Percentiles rank a stretch among this genome's conserved stretches.
phyloP scores from a whole-genome alignment of 2,888 invertebrate genomes.

The Xanthia togata region DNA sequence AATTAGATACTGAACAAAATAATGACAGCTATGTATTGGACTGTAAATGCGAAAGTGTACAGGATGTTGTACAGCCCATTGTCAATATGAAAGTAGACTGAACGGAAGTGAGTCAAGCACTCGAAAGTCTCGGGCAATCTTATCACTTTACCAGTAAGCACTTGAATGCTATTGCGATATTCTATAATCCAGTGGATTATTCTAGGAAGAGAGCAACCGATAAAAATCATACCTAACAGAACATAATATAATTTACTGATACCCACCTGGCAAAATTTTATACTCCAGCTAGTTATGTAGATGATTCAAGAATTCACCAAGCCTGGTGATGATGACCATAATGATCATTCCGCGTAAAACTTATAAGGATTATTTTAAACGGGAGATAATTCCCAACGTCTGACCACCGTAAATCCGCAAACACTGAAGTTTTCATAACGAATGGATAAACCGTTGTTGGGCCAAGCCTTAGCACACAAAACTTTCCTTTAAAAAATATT shows the following conservation, averaged over 20 bases:
- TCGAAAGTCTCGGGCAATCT: conserved; percentile 51
- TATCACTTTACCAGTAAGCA: conserved; percentile 54
- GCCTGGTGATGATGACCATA: neutral
- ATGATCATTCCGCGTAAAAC: neutral
- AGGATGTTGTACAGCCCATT: conserved; percentile 47
- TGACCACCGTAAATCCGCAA: conserved; percentile 14
- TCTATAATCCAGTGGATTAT: conserved; percentile 50
- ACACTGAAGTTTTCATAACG: conserved; percentile 19
- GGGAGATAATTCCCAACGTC: neutral
- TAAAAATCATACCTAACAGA: conserved; percentile 47
- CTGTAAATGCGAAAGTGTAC: conserved; percentile 27
- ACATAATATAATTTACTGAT: conserved; percentile 36
- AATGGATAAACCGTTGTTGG: conserved; percentile 21
- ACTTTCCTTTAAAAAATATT: conserved; percentile 30
- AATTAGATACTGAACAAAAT: neutral
- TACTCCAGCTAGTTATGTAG: neutral
- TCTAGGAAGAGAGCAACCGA: conserved; percentile 45
- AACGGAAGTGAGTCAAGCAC: conserved; percentile 57
- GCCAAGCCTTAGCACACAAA: conserved; percentile 7
- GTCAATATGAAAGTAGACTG: conserved; percentile 46
- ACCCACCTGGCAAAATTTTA: neutral
- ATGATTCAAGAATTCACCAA: neutral
- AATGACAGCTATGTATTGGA: neutral
- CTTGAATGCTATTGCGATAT: conserved; percentile 55
- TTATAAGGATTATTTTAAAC: neutral